These are phyloP conservation scores for Spea hammondii DNA, from an alignment of 2,797 vertebrate genomes.

Conservation along the genomic window DNA sequence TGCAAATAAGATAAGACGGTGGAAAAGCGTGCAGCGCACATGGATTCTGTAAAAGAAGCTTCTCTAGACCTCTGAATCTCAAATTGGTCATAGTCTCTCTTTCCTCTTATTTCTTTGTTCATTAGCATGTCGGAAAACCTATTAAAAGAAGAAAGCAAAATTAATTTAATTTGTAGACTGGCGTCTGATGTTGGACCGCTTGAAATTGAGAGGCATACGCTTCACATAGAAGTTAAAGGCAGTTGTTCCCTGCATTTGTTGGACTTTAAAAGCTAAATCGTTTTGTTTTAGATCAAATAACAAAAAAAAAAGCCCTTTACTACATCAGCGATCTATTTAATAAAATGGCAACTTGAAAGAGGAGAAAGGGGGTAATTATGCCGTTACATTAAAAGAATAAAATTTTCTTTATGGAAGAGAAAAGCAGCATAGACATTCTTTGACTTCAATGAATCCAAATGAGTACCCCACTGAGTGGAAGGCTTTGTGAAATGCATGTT, in stretches of 20 bases:
- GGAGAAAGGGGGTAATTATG: conserved; percentile 48
- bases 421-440: conserved; percentile 29
- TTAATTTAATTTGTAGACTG: conserved; percentile 49
- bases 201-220: conserved; percentile 50
- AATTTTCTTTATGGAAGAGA: conserved; percentile 52
- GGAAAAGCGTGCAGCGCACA: conserved; percentile 24
- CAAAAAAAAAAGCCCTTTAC: conserved; percentile 35
- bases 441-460: conserved; percentile 52
- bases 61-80: conserved; percentile 36
- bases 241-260: conserved; percentile 30
- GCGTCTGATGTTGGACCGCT: conserved; percentile 47
- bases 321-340: conserved; percentile 46
- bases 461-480: conserved; percentile 42
- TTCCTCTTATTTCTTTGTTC: conserved; percentile 52
- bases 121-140: conserved; percentile 52
- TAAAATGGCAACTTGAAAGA: conserved; percentile 50
- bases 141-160: conserved; percentile 55
- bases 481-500: conserved; percentile 42
- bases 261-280: conserved; percentile 50
- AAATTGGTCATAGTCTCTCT: conserved; percentile 50
- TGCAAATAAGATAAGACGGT: conserved; percentile 28
- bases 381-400: conserved; percentile 52
- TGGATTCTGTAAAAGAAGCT: conserved; percentile 10
- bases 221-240: conserved; percentile 40
- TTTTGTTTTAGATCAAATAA: conserved; percentile 54